These are phyloP conservation scores for Monochamus alternatus DNA, from an alignment of 2,888 invertebrate species.

Conservation along the genomic window DNA sequence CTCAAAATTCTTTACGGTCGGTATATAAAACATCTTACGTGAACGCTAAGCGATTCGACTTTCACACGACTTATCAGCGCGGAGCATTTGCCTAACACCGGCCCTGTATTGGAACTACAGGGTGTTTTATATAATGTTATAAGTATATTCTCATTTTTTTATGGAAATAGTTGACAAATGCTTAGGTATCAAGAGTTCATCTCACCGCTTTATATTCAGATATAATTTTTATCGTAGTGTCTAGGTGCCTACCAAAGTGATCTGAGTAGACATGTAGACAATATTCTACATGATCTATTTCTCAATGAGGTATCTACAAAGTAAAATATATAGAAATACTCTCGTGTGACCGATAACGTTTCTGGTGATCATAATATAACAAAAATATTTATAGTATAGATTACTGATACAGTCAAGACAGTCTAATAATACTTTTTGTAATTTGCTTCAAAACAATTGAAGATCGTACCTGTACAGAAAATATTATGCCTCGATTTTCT, in stretches of 20 bases:
- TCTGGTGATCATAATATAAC: constrained; percentile 5
- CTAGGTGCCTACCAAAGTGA: not conserved
- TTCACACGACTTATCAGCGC: no score
- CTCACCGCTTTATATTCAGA: no score
- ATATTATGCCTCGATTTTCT: constrained; percentile 11
- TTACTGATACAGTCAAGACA: not conserved
- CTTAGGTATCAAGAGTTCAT: no score
- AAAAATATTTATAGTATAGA: constrained; percentile 21
- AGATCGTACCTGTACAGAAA: not conserved
- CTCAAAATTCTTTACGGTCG: no score
- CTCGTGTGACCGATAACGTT: constrained; percentile 29
- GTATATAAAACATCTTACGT: no score
- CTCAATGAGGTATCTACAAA: constrained; percentile 11
- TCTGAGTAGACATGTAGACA: not conserved
- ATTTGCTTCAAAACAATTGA: not conserved
- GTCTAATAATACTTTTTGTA: constrained; percentile 18
- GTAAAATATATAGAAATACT: constrained; percentile 13
- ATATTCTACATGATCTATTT: not conserved
- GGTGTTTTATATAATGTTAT: no score
- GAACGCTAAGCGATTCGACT: no score
- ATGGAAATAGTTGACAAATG: no score
- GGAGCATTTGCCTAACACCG: no score
- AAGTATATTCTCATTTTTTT: no score
- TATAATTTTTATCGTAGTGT: not conserved
- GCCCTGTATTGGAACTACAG: no score